These are phyloP conservation scores for Gobionotothen gibberifrons DNA, from an alignment of 2,797 vertebrate genomes.

Conservation along the genomic window DNA sequence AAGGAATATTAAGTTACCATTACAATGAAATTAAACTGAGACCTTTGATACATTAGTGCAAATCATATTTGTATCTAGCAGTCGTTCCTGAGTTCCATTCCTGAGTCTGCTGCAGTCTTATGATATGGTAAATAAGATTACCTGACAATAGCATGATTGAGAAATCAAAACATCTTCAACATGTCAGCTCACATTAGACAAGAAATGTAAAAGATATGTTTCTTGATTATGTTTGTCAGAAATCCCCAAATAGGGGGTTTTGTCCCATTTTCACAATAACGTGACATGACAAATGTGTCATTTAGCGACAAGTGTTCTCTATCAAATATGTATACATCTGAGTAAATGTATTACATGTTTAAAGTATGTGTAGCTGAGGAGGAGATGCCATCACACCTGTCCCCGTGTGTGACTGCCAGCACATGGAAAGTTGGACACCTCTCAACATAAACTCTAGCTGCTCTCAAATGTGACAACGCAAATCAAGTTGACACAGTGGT, in stretches of 20 bases:
- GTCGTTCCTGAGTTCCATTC: constrained; percentile 12
- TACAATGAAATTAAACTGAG: constrained; percentile 23
- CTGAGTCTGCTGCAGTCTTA: constrained; percentile 24
- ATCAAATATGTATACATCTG: background rate
- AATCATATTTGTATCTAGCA: constrained; percentile 42
- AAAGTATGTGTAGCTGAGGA: constrained; percentile 27
- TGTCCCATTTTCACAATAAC: background rate
- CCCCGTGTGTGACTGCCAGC: constrained; percentile 49
- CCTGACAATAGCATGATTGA: constrained; percentile 28
- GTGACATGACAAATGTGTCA: background rate
- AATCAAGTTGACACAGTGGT: constrained; percentile 51
- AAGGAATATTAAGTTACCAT: constrained; percentile 4
- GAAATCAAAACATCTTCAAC: constrained; percentile 22
- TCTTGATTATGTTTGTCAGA: background rate
- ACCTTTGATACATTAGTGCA: constrained; percentile 21
- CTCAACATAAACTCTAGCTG: constrained; percentile 55
- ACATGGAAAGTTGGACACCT: constrained; percentile 72
- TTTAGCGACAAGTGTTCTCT: background rate
- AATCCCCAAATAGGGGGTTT: background rate
- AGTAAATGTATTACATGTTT: constrained; percentile 17
- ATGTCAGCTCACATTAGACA: constrained; percentile 2
- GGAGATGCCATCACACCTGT: constrained; percentile 70
- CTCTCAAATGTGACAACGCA: constrained; percentile 54
- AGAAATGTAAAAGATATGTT: background rate
- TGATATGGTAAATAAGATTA: constrained; percentile 44